phyloP scores from a whole-genome alignment of 2,888 invertebrate genomes.

The Aricia artaxerxes region DNA sequence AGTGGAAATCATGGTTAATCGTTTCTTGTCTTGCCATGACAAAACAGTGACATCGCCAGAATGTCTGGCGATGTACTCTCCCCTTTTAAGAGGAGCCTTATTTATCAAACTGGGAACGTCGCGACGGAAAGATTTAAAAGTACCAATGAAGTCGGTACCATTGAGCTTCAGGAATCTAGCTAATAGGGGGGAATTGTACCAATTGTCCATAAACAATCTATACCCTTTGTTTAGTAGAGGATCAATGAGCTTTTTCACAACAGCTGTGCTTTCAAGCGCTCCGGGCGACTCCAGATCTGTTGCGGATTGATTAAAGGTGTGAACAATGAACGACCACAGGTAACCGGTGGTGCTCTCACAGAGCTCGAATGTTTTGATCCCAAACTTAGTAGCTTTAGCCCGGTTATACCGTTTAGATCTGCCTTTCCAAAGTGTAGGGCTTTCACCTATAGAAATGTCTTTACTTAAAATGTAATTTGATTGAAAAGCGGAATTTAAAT shows the following conservation, averaged over 20 bases:
- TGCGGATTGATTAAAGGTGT: background rate
- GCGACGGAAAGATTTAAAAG: no score
- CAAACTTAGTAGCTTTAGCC: constrained; percentile 35
- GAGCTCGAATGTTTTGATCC: constrained; percentile 9
- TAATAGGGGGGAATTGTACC: constrained; percentile 37
- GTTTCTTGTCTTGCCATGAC: no score
- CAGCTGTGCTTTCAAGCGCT: no score
- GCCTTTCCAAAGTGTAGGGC: no score
- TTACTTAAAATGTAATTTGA: no score
- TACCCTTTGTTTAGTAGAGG: no score
- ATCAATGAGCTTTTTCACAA: no score
- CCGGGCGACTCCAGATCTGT: no score
- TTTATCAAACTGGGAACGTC: no score
- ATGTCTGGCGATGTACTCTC: constrained; percentile 8
- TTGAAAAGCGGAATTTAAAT: constrained; percentile 4
- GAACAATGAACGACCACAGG: constrained; percentile 36
- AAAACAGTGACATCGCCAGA: background rate
- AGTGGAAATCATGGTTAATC: constrained; percentile 3
- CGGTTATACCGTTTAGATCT: constrained; percentile 35
- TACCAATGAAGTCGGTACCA: no score
- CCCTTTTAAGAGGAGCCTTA: background rate
- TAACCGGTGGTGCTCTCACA: no score
- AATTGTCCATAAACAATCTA: constrained; percentile 28
- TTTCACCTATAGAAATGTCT: background rate
- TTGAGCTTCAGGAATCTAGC: no score